Conservation (phyloP, 2,797 vertebrate species). For the Peromyscus eremicus region DNA sequence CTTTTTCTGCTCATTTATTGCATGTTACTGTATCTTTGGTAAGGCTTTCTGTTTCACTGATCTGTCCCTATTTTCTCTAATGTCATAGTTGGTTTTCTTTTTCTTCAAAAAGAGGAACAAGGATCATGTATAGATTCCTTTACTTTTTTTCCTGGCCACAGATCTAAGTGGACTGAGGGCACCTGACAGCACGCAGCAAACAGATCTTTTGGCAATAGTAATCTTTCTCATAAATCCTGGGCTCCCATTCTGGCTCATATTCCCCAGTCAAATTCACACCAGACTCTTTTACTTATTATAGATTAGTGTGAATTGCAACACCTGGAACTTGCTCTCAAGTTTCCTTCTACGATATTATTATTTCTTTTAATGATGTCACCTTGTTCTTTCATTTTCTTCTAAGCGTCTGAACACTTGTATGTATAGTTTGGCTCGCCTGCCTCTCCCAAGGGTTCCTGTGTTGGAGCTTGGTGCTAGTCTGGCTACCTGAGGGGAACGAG, state of each 20-base stretch:
- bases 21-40: background rate
- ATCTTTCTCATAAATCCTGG: background rate
- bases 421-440: background rate
- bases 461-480: too few relatives aligned
- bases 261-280: background rate
- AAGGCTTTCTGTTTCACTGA: background rate
- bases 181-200: background rate
- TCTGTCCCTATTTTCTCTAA: background rate
- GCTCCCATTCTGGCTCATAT: background rate
- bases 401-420: background rate
- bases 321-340: constrained; percentile 7
- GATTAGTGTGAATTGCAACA: background rate
- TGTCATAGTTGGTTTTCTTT: background rate
- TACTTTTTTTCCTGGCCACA: background rate
- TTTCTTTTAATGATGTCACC: background rate
- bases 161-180: background rate
- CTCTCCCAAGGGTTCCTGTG: background rate
- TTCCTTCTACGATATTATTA: background rate
- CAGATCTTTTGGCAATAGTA: background rate
- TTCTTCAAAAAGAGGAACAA: background rate
- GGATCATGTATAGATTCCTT: background rate
- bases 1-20: background rate
- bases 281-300: constrained; percentile 19
- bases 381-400: background rate
- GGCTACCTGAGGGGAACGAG: background rate